Base-by-base conservation (phyloP, 1,140 invertebrate species). In the Leptoteleia sp. region DNA sequence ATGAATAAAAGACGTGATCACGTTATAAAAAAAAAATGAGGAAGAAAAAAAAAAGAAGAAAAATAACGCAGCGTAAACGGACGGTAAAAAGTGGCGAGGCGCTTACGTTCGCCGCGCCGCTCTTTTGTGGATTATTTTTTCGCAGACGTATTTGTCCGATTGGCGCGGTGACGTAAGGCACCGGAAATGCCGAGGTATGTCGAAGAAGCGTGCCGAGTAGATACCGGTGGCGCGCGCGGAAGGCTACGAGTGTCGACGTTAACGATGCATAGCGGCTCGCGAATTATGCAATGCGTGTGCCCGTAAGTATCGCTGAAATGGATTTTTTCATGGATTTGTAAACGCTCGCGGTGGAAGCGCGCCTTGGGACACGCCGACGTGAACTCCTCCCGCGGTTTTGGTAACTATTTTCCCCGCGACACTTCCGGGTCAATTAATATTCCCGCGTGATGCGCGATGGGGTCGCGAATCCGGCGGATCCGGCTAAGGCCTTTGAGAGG, bases 231-330 rank as follows among this genome's bases (percentile, higher is more conserved):
- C 35, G 9, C 71, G 38, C 52, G 35, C 47, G 42, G 78, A 73
- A 72, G 72, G 40, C 67, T 64, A 50, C 42, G 47, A 73, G 68
- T 64, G 62, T 82, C 75, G 81, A 78, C 76, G 71, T 79, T 77
- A 83, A 83, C 76, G 64, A 83, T 81, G 79, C 73, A 80, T 75
- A 57, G 64, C 77, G 47, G 65, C 3, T 57, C 54, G 42, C 45
- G 55, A 52, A 79, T 84, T 82, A 83, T 71, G 54, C 76, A 82
- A 84, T 76, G 59, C 31, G 38, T 13, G 47, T 11, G n/a, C n/a
- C n/a, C 22, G 47, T 37, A 19, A 42, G 57, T 55, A 62, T 42
- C 19, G 48, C 29, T 47, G 6, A 62, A 68, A 61, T 54, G 29
- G 25, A n/a, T n/a, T n/a, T 27, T 77, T 77, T 77, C 75, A 71